Conservation (phyloP, 2,888 invertebrate species). For the Criorhina ranunculi region DNA sequence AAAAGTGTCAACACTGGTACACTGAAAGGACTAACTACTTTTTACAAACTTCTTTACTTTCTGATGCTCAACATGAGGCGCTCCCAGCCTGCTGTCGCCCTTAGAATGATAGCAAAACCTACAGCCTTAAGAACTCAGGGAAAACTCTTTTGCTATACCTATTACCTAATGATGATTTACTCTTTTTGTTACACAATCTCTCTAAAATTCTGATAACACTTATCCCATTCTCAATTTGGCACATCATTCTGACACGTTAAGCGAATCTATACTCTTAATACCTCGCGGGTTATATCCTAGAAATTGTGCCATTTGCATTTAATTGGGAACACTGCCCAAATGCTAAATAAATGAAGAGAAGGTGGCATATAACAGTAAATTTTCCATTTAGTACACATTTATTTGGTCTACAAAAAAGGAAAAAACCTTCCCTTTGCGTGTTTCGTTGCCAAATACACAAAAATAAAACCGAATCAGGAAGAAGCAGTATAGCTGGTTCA, state of each 20-base stretch:
- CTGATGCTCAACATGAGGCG: too few relatives aligned
- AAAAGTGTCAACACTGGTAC: too few relatives aligned
- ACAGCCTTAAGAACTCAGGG: too few relatives aligned
- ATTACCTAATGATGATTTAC: too few relatives aligned
- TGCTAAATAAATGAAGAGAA: conserved; percentile 44
- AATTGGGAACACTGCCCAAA: conserved; percentile 68
- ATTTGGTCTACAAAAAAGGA: neutral
- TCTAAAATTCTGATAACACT: neutral
- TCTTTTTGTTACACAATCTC: too few relatives aligned
- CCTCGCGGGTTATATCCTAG: conserved; percentile 44
- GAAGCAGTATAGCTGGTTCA: conserved; percentile 31
- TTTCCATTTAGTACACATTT: conserved; percentile 23
- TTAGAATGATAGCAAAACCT: too few relatives aligned
- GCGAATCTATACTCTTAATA: conserved; percentile 35
- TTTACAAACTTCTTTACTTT: too few relatives aligned
- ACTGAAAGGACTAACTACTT: too few relatives aligned
- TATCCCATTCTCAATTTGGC: conserved; percentile 19
- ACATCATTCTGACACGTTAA: conserved; percentile 19
- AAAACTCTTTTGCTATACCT: too few relatives aligned
- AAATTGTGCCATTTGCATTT: conserved; percentile 63
- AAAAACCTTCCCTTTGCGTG: conserved; percentile 51
- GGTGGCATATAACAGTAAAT: conserved; percentile 57
- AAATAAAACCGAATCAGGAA: conserved; percentile 49
- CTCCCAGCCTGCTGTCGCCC: too few relatives aligned
- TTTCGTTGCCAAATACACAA: conserved; percentile 63